Conservation (phyloP, 1,140 invertebrate species). For the Acromyrmex charruanus region DNA sequence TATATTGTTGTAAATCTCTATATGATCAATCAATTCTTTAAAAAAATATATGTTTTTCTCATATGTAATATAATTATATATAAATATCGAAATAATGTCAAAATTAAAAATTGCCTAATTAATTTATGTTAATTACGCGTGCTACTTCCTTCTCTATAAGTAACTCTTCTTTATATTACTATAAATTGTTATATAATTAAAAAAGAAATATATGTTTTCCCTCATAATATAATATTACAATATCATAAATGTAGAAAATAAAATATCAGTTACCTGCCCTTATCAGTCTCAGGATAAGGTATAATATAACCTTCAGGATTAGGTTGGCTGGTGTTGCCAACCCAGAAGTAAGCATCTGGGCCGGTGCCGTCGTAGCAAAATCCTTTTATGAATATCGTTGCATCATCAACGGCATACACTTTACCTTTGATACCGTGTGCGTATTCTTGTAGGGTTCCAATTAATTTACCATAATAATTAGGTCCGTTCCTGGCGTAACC, state of each 20-base stretch:
- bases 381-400: conserved; percentile 94
- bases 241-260: neutral
- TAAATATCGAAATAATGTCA: neutral
- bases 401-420: conserved; percentile 95
- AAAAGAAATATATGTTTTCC: neutral
- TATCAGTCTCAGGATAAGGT: conserved; percentile 94
- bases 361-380: conserved; percentile 95
- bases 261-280: conserved; percentile 87
- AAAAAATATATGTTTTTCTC: neutral
- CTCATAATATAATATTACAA: neutral
- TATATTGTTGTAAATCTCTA: neutral
- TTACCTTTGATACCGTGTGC: conserved; percentile 92
- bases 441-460: conserved; percentile 90
- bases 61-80: neutral
- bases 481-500: conserved; percentile 85
- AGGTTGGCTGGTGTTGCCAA: conserved; percentile 92
- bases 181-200: neutral
- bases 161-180: neutral
- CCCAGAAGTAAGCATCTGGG: conserved; percentile 95
- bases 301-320: conserved; percentile 93
- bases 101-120: neutral
- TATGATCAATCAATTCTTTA: neutral
- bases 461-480: conserved; percentile 92
- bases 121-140: neutral
- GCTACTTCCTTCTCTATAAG: neutral